Evolutionary conservation across 1,140 invertebrate genomes (phyloP).

Genomic region (Mya arenaria): DNA sequence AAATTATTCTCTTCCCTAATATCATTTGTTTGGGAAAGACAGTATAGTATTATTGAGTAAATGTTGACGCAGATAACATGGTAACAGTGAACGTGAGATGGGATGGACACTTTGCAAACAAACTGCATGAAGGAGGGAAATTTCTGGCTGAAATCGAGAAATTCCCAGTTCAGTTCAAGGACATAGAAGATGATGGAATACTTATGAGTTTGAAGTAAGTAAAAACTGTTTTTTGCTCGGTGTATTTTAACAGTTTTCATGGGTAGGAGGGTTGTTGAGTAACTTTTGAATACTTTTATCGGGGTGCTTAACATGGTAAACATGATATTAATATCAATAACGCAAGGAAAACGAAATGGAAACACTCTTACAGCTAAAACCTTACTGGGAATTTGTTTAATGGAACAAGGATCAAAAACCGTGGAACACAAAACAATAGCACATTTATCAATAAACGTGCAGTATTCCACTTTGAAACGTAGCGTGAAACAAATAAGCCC

Average conservation of each 20-base stretch:
- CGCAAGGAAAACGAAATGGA: background rate
- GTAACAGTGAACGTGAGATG: no score
- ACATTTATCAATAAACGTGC: background rate
- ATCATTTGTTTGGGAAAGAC: no score
- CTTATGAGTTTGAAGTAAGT: slow-evolving; percentile 7
- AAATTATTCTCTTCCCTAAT: no score
- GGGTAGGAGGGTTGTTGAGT: no score
- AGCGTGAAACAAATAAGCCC: no score
- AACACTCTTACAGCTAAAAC: background rate
- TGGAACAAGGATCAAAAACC: no score
- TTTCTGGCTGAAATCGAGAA: slow-evolving; percentile 36
- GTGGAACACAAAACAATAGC: background rate
- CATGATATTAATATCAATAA: background rate
- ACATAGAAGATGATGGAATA: slow-evolving; percentile 30
- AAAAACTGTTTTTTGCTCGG: no score
- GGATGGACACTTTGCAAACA: slow-evolving; percentile 29
- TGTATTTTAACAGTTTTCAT: no score
- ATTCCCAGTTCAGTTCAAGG: slow-evolving; percentile 38
- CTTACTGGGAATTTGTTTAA: background rate
- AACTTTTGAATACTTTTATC: background rate
- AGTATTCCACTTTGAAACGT: no score
- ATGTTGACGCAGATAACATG: no score
- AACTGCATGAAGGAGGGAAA: slow-evolving; percentile 46
- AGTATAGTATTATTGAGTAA: no score
- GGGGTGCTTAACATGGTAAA: no score